A percentile compares a stretch with the other conserved stretches of the same genome.
Conservation (phyloP, 30 jellyfish, hydroid and myxozoan species). For the Sanderia malayensis region DNA sequence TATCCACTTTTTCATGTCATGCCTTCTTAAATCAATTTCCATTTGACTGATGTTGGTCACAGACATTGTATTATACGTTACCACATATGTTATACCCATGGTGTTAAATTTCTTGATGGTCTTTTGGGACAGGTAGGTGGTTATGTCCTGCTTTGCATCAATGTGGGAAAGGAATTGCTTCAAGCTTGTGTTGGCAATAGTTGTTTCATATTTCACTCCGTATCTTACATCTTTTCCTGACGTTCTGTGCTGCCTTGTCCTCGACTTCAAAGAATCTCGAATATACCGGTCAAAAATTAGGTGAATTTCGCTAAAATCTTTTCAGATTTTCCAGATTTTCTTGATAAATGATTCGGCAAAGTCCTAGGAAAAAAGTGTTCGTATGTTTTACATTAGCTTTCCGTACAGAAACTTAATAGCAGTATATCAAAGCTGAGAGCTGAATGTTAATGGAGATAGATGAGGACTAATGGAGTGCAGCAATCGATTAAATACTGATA, state of each 20-base stretch:
- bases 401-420: no score
- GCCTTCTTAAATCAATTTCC: slow-evolving; percentile 18
- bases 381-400: no score
- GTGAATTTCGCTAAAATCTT: slow-evolving; percentile 25
- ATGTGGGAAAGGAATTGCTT: slow-evolving; percentile 23
- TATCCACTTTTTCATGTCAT: slow-evolving; percentile 64
- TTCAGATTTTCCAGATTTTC: slow-evolving; percentile 8
- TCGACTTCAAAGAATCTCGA: slow-evolving; percentile 18
- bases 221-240: slow-evolving; percentile 28
- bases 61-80: not conserved
- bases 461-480: no score
- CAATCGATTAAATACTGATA: no score
- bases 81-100: slow-evolving; percentile 1
- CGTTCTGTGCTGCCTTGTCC: slow-evolving; percentile 37
- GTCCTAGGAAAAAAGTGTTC: not conserved
- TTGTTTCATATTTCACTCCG: not conserved
- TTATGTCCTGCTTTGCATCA: slow-evolving; percentile 37
- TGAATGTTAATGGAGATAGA: no score
- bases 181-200: slow-evolving; percentile 6
- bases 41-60: slow-evolving; percentile 17
- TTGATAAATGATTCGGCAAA: slow-evolving; percentile 17
- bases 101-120: not conserved
- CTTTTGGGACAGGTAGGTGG: slow-evolving; percentile 13
- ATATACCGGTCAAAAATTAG: slow-evolving; percentile 40
- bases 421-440: no score